Percentiles rank a stretch among this genome's conserved stretches.
phyloP scores from a whole-genome alignment of 1,140 invertebrate species.

The Megathymus violae region DNA sequence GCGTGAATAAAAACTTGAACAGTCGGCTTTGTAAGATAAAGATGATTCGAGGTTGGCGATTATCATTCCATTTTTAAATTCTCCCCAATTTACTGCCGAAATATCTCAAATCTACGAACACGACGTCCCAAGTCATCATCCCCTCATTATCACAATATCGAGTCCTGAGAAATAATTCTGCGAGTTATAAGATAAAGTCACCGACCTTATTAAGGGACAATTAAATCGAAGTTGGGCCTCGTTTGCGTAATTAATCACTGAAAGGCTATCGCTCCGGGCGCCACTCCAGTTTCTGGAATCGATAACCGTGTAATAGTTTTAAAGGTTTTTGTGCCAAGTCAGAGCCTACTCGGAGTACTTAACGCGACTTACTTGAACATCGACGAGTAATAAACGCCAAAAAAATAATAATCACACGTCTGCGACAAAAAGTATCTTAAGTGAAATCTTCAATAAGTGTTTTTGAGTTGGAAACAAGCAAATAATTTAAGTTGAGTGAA shows the following conservation, averaged over 20 bases:
- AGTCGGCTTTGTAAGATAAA: too few relatives aligned
- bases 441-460: too few relatives aligned
- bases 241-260: conserved; percentile 29
- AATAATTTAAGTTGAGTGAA: too few relatives aligned
- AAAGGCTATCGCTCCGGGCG: conserved; percentile 13
- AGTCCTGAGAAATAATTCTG: conserved; percentile 17
- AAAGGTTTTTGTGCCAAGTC: conserved; percentile 11
- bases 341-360: not conserved
- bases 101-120: not conserved
- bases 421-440: not conserved
- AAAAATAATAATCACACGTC: not conserved
- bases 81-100: not conserved
- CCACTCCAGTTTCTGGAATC: conserved; percentile 7
- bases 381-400: not conserved
- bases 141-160: conserved; percentile 25
- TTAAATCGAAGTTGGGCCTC: conserved; percentile 15
- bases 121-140: not conserved
- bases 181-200: conserved; percentile 15
- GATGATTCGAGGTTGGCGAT: not conserved
- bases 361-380: not conserved
- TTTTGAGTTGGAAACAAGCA: too few relatives aligned
- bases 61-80: not conserved
- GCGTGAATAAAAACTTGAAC: too few relatives aligned
- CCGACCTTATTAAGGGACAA: conserved; percentile 22
- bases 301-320: conserved; percentile 22